A percentile compares a stretch with the other conserved stretches of the same genome.
These are phyloP conservation scores for Austrofundulus limnaeus DNA, from an alignment of 2,113 vertebrate genomes.

Conservation along the genomic window DNA sequence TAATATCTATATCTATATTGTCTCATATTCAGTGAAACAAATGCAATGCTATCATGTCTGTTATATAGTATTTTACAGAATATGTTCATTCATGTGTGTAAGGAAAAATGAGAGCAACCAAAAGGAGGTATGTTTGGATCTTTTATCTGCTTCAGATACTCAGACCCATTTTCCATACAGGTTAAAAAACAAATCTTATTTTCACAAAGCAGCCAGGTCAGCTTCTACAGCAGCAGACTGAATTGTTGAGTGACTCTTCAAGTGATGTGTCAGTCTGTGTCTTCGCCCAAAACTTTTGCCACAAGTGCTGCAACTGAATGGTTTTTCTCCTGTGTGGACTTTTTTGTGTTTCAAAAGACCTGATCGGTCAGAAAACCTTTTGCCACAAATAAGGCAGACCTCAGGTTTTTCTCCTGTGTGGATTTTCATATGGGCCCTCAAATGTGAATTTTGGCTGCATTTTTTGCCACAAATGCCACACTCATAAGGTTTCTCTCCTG, in stretches of 20 bases:
- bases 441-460: background rate
- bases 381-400: background rate
- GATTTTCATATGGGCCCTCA: background rate
- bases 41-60: too few species aligned
- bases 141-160: too few species aligned
- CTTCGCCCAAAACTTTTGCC: background rate
- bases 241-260: background rate
- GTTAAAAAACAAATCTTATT: too few species aligned
- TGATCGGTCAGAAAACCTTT: background rate
- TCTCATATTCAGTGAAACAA: too few species aligned
- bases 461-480: background rate
- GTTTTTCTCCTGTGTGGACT: too few species aligned
- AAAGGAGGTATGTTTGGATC: too few species aligned
- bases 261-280: background rate
- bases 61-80: too few species aligned
- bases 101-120: too few species aligned
- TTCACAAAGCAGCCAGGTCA: too few species aligned
- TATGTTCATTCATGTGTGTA: too few species aligned
- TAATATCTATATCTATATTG: too few species aligned
- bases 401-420: background rate
- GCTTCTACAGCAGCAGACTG: background rate
- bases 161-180: too few species aligned
- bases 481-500: background rate
- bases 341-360: background rate
- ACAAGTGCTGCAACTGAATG: background rate